These are phyloP conservation scores for Diadophis punctatus DNA, from an alignment of 2,113 vertebrate species.

Conservation along the genomic window DNA sequence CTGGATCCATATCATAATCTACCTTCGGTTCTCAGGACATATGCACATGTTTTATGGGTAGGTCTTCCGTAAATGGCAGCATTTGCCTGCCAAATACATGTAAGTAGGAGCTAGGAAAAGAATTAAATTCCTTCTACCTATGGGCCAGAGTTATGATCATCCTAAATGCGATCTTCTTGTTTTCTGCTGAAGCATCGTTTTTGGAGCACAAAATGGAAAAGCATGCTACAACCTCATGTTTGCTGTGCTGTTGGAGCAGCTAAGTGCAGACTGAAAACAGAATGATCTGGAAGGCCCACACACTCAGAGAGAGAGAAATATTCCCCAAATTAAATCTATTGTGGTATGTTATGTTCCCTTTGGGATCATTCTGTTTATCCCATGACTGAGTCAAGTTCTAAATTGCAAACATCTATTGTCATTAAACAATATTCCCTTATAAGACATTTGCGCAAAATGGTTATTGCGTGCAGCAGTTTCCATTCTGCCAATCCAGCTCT, in stretches of 20 bases:
- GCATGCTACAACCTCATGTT: neutral
- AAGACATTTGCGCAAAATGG: slow-evolving; percentile 36
- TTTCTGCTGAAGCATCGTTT: neutral
- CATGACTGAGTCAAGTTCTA: slow-evolving; percentile 46
- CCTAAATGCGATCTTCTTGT: neutral
- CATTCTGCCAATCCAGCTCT: slow-evolving; percentile 11
- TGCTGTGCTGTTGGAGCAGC: neutral
- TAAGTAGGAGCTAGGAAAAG: neutral
- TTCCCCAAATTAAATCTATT: slow-evolving; percentile 35
- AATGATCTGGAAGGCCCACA: slow-evolving; percentile 25
- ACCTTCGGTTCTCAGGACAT: neutral
- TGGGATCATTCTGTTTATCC: slow-evolving; percentile 52
- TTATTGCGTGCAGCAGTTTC: slow-evolving; percentile 41
- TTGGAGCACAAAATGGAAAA: neutral
- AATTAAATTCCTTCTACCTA: neutral
- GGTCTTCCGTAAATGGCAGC: neutral
- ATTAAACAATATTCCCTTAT: slow-evolving; percentile 49
- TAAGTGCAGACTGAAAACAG: slow-evolving; percentile 13
- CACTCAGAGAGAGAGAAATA: slow-evolving; percentile 28
- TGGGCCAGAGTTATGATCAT: too few relatives aligned
- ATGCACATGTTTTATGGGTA: neutral
- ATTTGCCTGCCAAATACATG: neutral
- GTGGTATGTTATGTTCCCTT: slow-evolving; percentile 51
- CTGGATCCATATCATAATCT: neutral
- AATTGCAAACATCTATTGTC: slow-evolving; percentile 62